Evolutionary conservation across 1,140 invertebrate species (phyloP).

Genomic region (Drosophila varians): DNA sequence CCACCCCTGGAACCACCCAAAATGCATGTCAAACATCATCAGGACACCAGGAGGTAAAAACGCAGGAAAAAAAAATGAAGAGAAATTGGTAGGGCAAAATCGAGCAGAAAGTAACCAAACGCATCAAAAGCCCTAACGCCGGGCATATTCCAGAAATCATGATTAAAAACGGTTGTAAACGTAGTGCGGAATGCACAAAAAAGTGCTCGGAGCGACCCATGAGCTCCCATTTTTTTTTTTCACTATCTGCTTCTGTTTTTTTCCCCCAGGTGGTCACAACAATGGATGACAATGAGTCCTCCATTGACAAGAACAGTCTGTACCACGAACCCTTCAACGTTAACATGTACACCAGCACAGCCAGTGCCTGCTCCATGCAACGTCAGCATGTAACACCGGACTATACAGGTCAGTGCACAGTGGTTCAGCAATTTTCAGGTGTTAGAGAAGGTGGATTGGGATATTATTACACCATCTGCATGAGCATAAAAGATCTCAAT

Average conservation of each 20-base stretch:
- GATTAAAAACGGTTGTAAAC: constrained; percentile 71
- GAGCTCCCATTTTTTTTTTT: constrained; percentile 14
- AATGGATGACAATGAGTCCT: constrained; percentile 84
- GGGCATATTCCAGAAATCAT: constrained; percentile 75
- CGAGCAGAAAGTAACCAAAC: constrained; percentile 14
- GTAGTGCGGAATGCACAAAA: constrained; percentile 30
- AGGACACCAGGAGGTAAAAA: background rate
- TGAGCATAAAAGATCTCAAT: no score
- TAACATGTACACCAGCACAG: constrained; percentile 84
- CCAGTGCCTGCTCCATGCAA: constrained; percentile 83
- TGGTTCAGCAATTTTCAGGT: background rate
- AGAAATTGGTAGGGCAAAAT: constrained; percentile 9
- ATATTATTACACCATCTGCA: no score
- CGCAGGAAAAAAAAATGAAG: background rate
- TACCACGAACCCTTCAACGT: constrained; percentile 85
- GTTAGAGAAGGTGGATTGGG: background rate
- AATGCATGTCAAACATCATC: constrained; percentile 61
- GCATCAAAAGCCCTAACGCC: constrained; percentile 38
- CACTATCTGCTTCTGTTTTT: constrained; percentile 31
- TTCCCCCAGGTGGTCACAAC: constrained; percentile 75
- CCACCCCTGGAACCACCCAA: constrained; percentile 39
- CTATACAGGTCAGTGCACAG: constrained; percentile 71
- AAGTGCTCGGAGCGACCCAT: constrained; percentile 31
- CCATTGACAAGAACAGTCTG: constrained; percentile 84
- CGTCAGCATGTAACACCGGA: constrained; percentile 83